Evolutionary conservation across 2,888 invertebrate species (phyloP), one percentile per base, ranked within the genome.

Genomic region (Chloromyia formosa): DNA sequence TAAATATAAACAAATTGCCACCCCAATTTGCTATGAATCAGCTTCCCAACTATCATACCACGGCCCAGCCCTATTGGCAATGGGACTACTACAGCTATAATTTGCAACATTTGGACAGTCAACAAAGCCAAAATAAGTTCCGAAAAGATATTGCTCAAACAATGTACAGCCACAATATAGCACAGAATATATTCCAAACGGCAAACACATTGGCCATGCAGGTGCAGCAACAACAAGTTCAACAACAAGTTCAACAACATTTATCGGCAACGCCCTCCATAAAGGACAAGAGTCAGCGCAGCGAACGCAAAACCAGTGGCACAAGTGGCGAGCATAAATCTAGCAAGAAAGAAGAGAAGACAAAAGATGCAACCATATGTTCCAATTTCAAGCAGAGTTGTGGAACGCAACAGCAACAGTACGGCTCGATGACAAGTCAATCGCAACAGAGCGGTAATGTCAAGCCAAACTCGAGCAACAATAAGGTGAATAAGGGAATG

Each of bases 11-110:
- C 78, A 89, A 89, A 83, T 86, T 88, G 76, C 85, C 89, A 0
- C 87, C 90, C 0, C 91, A 91, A 79, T 90, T 90, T 79, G 83
- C 89, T 1, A 87, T 88, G 83, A 91, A 91, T 83, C 90, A 91
- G 79, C 87, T 91, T 69, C 90, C 91, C 1, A 91, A 91, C 80
- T 91, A 91, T 80, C 90, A 90, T 80, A 88, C 80, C 5, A 81
- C 90, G 62, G 87, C 89, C 0, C 88, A 88, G 77, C 84, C 87
- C 0, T 91, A 91, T 79, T 90, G 90, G 87, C 90, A 91, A 81
- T 87, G 90, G 82, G 91, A 91, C 78, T 86, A 86, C 69, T 88
- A 89, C 74, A 86, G 88, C 0, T 90, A 90, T 79, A 89, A 90
- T 79, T 82, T 89, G 0, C 87, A 89, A 1, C 89, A 89, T 77